These are phyloP conservation scores for Calonectris borealis DNA, from an alignment of 2,113 vertebrate species.

Conservation along the genomic window DNA sequence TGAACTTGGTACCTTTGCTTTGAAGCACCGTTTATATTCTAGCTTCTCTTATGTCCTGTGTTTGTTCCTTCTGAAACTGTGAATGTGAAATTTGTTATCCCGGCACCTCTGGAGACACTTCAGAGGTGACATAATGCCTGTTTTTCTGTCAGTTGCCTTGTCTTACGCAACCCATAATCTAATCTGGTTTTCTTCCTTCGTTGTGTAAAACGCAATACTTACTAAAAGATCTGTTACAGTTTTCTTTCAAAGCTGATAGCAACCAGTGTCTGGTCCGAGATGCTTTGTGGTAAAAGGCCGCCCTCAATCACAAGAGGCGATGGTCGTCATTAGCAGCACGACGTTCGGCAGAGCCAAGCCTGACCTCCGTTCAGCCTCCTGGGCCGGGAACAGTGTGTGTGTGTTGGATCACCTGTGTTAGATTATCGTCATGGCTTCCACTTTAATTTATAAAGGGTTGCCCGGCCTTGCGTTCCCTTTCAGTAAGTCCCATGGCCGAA, in stretches of 20 bases:
- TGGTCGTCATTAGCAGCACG: not conserved
- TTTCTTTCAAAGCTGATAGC: not conserved
- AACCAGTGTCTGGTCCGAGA: accelerated
- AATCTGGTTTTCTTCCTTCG: not conserved
- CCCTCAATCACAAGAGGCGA: accelerated
- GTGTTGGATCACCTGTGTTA: not conserved
- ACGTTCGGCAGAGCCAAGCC: accelerated
- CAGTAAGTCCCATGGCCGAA: not conserved
- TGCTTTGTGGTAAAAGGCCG: not conserved
- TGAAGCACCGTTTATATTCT: not conserved
- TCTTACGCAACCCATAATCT: not conserved
- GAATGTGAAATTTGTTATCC: not conserved
- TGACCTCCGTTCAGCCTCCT: not conserved
- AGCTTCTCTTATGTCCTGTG: accelerated
- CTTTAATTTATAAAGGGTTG: not conserved
- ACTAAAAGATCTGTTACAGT: not conserved
- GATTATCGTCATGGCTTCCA: not conserved
- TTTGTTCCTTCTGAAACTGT: not conserved
- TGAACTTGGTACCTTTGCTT: not conserved
- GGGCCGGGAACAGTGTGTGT: accelerated
- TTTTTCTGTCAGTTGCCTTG: not conserved
- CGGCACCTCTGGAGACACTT: not conserved
- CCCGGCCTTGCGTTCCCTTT: not conserved
- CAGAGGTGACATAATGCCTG: not conserved
- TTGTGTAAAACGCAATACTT: not conserved